Evolutionary conservation across 92 coral and sea anemone genomes (phyloP).

Genomic region (Siderastrea siderea): DNA sequence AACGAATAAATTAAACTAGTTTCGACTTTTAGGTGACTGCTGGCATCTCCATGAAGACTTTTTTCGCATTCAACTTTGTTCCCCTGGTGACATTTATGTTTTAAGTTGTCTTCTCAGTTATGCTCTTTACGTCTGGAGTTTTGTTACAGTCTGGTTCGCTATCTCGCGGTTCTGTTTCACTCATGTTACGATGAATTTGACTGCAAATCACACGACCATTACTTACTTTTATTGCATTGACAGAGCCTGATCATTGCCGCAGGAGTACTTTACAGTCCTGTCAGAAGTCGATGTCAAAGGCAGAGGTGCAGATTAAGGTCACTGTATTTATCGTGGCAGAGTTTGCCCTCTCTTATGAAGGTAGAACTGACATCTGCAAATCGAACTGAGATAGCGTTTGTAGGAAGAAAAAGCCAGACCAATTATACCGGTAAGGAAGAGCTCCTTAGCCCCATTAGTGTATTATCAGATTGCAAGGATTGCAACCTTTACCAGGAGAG

Average conservation of each 20-base stretch:
- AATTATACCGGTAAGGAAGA: constrained; percentile 5
- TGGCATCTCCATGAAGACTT: too few species aligned
- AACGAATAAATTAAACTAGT: too few species aligned
- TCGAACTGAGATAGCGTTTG: not conserved
- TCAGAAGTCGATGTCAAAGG: not conserved
- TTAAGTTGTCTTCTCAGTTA: too few species aligned
- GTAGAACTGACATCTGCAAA: not conserved
- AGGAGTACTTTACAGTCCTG: constrained; percentile 6
- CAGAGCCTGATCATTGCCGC: constrained; percentile 32
- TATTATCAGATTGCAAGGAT: too few species aligned
- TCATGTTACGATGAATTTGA: not conserved
- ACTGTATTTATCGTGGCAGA: not conserved
- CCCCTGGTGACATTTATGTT: too few species aligned
- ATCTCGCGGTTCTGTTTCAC: too few species aligned
- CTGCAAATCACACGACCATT: not conserved
- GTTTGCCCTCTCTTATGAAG: not conserved
- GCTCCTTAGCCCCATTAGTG: not conserved
- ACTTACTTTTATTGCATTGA: not conserved
- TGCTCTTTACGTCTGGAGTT: too few species aligned
- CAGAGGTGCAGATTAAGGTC: not conserved
- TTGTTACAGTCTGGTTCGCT: too few species aligned
- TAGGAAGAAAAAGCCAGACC: not conserved
- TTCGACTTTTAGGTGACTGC: too few species aligned
- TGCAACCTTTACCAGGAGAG: too few species aligned
- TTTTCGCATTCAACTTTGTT: too few species aligned